Evolutionary conservation across 2,113 vertebrate genomes (phyloP).

Genomic region (Larimichthys crocea): DNA sequence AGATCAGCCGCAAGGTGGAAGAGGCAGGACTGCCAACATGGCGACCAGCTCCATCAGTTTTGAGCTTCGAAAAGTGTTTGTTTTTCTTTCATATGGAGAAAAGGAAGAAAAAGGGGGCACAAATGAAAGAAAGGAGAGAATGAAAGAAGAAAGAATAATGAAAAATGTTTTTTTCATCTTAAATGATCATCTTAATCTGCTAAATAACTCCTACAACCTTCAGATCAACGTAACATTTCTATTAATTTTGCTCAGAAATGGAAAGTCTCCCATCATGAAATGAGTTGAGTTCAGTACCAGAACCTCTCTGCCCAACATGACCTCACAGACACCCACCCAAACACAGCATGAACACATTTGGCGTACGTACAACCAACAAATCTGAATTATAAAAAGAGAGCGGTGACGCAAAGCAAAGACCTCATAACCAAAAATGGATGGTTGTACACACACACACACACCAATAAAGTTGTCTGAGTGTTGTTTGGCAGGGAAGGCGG

Average conservation of each 20-base stretch:
- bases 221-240: neutral
- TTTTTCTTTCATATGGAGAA: neutral
- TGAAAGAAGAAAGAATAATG: too few relatives aligned
- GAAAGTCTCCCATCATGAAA: neutral
- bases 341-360: slow-evolving; percentile 22
- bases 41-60: too few relatives aligned
- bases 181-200: neutral
- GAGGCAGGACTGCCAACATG: too few relatives aligned
- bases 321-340: slow-evolving; percentile 21
- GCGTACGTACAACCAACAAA: slow-evolving; percentile 13
- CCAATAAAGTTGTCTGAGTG: slow-evolving; percentile 60
- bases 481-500: slow-evolving; percentile 39
- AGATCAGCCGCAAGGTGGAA: too few relatives aligned
- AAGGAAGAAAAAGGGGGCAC: neutral
- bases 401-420: neutral
- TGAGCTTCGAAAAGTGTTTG: neutral
- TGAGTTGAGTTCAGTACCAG: neutral
- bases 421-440: slow-evolving; percentile 22
- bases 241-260: neutral
- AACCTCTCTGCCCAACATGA: neutral
- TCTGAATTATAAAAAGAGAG: slow-evolving; percentile 29
- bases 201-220: neutral
- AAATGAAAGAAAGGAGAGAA: neutral
- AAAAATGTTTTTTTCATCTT: neutral
- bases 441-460: slow-evolving; percentile 12